A percentile compares a stretch with the other conserved stretches of the same genome.
These are phyloP conservation scores for Varroa destructor DNA, from an alignment of 1,140 invertebrate genomes.

Conservation along the genomic window DNA sequence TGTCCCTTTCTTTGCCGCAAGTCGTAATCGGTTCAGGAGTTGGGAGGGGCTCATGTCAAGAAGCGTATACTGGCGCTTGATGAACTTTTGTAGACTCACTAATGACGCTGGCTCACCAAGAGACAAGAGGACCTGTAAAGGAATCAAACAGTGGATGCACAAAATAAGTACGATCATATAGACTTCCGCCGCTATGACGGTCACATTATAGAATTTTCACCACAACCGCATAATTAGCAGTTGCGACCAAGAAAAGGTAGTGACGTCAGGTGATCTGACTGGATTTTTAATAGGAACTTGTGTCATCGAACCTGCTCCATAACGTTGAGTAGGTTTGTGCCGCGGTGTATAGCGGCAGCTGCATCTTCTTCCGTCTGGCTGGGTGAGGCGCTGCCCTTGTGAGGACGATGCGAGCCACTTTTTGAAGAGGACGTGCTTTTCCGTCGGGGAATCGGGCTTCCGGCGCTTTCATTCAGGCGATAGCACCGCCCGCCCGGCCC, in stretches of 20 bases:
- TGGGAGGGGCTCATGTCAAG: slow-evolving; percentile 17
- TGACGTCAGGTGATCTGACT: no score
- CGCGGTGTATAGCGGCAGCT: slow-evolving; percentile 3
- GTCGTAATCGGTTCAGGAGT: background rate
- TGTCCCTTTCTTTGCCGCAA: slow-evolving; percentile 17
- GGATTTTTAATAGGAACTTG: no score
- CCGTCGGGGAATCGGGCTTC: no score
- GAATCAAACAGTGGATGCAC: background rate
- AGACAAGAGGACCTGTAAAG: slow-evolving; percentile 17
- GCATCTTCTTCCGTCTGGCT: background rate
- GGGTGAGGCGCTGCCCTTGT: no score
- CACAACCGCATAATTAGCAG: no score
- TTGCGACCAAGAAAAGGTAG: no score
- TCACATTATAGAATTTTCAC: no score
- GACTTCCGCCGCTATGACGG: no score
- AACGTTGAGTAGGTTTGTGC: slow-evolving; percentile 19
- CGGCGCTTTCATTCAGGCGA: background rate
- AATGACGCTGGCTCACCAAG: slow-evolving; percentile 3
- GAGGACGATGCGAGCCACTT: no score
- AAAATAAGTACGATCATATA: no score
- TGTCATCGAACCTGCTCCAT: background rate
- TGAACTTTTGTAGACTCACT: slow-evolving; percentile 23
- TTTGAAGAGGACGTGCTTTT: no score
- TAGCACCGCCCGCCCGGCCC: slow-evolving; percentile 17
- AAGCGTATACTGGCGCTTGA: slow-evolving; percentile 22